Base-by-base conservation (phyloP, 30 jellyfish, hydroid and myxozoan species). In the Pelagia noctiluca region DNA sequence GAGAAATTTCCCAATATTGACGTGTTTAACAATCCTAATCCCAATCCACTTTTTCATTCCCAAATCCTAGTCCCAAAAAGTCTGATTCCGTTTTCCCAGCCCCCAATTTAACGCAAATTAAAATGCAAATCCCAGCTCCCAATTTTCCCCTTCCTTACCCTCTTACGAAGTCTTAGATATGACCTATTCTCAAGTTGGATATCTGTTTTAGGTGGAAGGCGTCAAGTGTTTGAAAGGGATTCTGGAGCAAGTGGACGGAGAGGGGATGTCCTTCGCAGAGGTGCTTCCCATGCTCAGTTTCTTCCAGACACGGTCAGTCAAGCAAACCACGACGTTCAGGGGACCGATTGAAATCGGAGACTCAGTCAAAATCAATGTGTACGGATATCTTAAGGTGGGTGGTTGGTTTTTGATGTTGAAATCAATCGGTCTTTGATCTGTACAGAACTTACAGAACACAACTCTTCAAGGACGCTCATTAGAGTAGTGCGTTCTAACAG, bases 261-360 rank as follows among this genome's bases (percentile, higher is more conserved):
- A 93, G 46, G 98, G 97, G 0, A 67, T 93, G 84, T 83, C 98
- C 2, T 62, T 93, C 52, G 82, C 97, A 24, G 97, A 94, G 34
- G 96, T 88, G 2, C 89, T 94, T 0, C 96, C 97, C 18, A 83
- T 94, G 97, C 88, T 94, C 22, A 83, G 96, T 71, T 94, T 82
- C 82, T 94, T 94, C 65, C 97, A 94, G 61, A 77, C 84, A 24
- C 81, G 99, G 19, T 74, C 95, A 13, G 89, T 79, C 37, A 94
- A 94, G 53, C 99, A 88, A 63, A 95, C 96, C 11, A 94, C 99
- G 2, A 50, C 88, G 1, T 94, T 94, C 49, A 84, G 99, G n/a
- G 99, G 99, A 61, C 96, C 99, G 34, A 49, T 94, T 0, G 97
- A 94, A 54, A 94, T 94, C 18, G 99, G 99, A 28, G 65, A 78